Evolutionary conservation across 2,113 vertebrate species (phyloP).

Genomic region (Mustela nigripes): DNA sequence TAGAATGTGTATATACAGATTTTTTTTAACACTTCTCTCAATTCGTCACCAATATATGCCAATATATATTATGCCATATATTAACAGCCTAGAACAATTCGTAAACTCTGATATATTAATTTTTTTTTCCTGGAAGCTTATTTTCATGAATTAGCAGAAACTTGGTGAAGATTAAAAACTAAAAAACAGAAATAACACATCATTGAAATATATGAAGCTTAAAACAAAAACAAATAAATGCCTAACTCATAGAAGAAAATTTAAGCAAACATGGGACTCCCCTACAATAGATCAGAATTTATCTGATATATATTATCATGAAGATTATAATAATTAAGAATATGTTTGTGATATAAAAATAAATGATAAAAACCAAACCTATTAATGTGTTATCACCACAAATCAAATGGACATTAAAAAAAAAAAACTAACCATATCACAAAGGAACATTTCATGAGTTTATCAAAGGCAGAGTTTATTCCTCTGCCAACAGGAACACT

Average conservation of each 20-base stretch:
- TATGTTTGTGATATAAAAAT: not conserved
- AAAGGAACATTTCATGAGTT: not conserved
- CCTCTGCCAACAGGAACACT: not conserved
- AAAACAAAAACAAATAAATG: not conserved
- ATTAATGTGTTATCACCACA: not conserved
- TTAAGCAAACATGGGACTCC: not conserved
- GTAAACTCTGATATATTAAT: not conserved
- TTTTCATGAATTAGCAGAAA: not conserved
- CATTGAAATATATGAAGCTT: not conserved
- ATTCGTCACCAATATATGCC: not conserved
- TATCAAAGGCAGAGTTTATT: slow-evolving; percentile 7
- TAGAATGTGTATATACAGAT: not conserved
- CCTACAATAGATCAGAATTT: not conserved
- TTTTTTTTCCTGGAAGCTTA: not conserved
- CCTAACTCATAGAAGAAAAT: not conserved
- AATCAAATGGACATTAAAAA: not conserved
- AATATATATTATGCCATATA: not conserved
- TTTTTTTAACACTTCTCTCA: not conserved
- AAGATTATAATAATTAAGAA: not conserved
- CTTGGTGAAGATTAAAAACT: not conserved
- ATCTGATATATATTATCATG: not conserved
- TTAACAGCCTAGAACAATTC: not conserved
- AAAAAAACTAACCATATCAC: not conserved
- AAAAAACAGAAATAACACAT: not conserved
- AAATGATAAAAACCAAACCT: not conserved